Evolutionary conservation across 2,113 vertebrate species (phyloP).

Genomic region (Eulemur rufifrons): DNA sequence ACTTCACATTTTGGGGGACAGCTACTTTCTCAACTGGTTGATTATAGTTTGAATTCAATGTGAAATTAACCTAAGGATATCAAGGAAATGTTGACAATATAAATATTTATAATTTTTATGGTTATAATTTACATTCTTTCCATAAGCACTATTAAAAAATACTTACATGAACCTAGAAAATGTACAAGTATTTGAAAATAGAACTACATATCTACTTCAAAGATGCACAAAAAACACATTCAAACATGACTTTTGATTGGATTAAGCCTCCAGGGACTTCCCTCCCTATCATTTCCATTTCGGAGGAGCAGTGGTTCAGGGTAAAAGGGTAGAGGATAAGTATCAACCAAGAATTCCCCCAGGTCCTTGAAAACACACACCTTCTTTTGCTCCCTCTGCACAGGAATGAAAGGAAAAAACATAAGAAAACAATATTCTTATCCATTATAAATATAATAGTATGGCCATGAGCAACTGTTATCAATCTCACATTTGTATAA

Average conservation of each 20-base stretch:
- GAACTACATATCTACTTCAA: conserved; percentile 47
- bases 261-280: neutral
- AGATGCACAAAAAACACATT: conserved; percentile 37
- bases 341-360: neutral
- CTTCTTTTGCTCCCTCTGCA: neutral
- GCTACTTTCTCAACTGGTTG: conserved; percentile 53
- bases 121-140: conserved; percentile 63
- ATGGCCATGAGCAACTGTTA: neutral
- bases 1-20: conserved; percentile 22
- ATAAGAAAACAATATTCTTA: neutral
- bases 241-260: conserved; percentile 12
- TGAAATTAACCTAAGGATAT: conserved; percentile 68
- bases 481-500: neutral
- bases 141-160: conserved; percentile 62
- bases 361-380: neutral
- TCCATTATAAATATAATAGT: neutral
- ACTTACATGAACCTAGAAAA: conserved; percentile 57
- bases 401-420: neutral
- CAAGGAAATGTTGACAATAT: conserved; percentile 68
- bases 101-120: conserved; percentile 72
- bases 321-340: neutral
- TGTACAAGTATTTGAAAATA: conserved; percentile 52
- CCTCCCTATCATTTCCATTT: neutral
- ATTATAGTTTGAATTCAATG: conserved; percentile 62
- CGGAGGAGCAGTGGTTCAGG: neutral